A percentile compares a stretch with the other conserved stretches of the same genome.
Evolutionary conservation across 2,113 vertebrate genomes (phyloP).

Genomic region (Chamaea fasciata): DNA sequence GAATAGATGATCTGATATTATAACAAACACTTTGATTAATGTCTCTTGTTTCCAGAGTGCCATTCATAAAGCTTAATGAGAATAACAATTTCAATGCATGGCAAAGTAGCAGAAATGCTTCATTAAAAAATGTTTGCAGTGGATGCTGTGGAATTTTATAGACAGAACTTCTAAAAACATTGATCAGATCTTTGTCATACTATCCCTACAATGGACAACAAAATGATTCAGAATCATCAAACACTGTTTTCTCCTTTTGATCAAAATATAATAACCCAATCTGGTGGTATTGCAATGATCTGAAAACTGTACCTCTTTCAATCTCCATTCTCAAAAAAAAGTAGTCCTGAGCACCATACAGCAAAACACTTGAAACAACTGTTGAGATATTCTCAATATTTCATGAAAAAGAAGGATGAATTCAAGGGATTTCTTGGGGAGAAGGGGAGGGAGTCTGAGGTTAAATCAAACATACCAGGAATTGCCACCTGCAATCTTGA

Average conservation of each 20-base stretch:
- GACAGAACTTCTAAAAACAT: neutral
- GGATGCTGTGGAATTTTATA: neutral
- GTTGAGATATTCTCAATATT: neutral
- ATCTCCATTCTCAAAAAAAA: neutral
- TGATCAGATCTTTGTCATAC: neutral
- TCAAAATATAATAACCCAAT: neutral
- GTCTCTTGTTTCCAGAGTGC: neutral
- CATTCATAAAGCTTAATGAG: neutral
- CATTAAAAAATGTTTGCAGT: neutral
- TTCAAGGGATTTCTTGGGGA: neutral
- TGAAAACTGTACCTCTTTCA: neutral
- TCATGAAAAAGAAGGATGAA: neutral
- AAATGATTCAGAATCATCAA: neutral
- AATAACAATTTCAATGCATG: neutral
- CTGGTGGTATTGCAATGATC: neutral
- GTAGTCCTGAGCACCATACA: neutral
- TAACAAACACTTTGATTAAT: neutral
- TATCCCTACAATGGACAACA: neutral
- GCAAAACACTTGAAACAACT: neutral
- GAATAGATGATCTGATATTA: neutral
- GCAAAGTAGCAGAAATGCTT: neutral
- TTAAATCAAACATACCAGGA: neutral
- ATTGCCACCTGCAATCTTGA: fast-evolving
- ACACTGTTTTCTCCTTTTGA: neutral
- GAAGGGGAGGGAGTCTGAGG: fast-evolving